Evolutionary conservation across 2,113 vertebrate species (phyloP), one percentile per base, ranked within the genome.

Genomic region (Serinus canaria): DNA sequence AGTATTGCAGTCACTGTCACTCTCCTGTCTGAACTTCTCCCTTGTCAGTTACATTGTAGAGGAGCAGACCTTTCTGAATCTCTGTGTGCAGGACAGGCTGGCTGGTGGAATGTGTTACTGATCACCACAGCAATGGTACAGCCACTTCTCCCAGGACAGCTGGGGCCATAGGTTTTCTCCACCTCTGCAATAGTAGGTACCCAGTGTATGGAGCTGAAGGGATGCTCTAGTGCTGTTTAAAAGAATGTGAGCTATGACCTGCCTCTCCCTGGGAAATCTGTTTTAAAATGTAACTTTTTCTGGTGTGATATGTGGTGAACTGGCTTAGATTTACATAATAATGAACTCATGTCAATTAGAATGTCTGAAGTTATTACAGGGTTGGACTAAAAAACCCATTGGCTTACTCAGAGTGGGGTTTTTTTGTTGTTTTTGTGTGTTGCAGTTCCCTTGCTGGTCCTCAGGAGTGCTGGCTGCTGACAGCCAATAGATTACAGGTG

Each of bases 401-500:
- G 58, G 6, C 81, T 80, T 73, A 37, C 23, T 79, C 19, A 41
- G 17, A 37, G 16, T 52, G 44, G 44, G 6, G 8, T 46, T 11
- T 20, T 33, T 55, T 33, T 69, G 59, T 78, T 44, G 44, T 19
- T 86, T 58, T 97, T 93, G 75, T 97, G 52, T 92, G 37, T 96
- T 95, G 46, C 92, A 99, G 99, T 95, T 99, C 98, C 27, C 87
- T 98, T 83, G 99, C 99, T 15, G 99, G 98, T 59, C 98, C 98
- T 77, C 99, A 99, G 96, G 99, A 99, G 80, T 99, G 99, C 97
- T 99, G 99, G 99, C 96, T 99, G 72, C 96, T 99, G 83, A 99
- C 99, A 64, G 98, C 99, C 58, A 98, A 96, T 28, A 97, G 98
- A 37, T 97, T 99, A 76, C 99, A 99, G 95, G 97, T 98, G 9